phyloP scores from a whole-genome alignment of 1,140 invertebrate genomes.

The Wasmannia auropunctata region DNA sequence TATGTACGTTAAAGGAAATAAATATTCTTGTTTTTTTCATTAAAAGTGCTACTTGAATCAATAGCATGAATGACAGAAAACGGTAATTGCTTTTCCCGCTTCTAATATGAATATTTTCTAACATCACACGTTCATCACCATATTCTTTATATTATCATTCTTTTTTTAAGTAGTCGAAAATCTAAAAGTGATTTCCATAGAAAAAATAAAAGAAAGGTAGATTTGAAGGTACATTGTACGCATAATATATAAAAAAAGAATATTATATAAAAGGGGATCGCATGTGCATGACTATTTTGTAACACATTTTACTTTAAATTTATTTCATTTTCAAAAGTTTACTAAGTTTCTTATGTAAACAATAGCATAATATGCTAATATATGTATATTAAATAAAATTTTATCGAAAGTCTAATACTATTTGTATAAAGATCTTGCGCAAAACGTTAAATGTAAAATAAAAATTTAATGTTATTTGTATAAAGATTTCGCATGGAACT shows the following conservation, averaged over 20 bases:
- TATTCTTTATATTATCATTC: neutral
- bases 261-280: neutral
- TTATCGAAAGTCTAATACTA: neutral
- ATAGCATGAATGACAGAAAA: too few species aligned
- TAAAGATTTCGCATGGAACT: neutral
- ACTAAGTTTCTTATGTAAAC: neutral
- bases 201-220: conserved; percentile 30
- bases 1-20: too few species aligned
- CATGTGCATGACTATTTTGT: neutral
- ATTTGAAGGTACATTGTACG: neutral
- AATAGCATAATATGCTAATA: neutral
- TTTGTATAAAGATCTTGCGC: neutral
- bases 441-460: neutral
- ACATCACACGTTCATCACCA: neutral
- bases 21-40: too few species aligned
- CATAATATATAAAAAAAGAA: conserved; percentile 4
- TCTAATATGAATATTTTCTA: too few species aligned
- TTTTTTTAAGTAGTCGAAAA: neutral
- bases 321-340: neutral
- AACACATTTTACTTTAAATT: neutral
- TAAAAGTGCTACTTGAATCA: too few species aligned
- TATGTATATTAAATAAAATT: neutral
- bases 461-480: too few species aligned
- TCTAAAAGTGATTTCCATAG: neutral
- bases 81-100: too few species aligned